Evolutionary conservation across 2,113 vertebrate genomes (phyloP).

Genomic region (Lasiurus cinereus): DNA sequence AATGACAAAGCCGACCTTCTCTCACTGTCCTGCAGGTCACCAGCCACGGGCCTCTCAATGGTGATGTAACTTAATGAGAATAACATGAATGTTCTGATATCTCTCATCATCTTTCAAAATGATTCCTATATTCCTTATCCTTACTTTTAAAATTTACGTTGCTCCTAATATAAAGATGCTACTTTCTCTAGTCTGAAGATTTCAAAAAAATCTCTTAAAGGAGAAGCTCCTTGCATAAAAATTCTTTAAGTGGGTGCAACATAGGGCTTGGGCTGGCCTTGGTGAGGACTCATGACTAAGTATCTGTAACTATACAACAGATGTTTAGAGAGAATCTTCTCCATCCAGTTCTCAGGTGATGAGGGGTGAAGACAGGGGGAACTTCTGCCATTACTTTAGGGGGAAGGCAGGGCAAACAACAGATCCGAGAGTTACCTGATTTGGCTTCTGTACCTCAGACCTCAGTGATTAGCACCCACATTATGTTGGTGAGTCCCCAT

Average conservation of each 20-base stretch:
- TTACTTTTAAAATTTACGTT: constrained; percentile 18
- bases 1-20: constrained; percentile 9
- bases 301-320: background rate
- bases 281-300: background rate
- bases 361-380: background rate
- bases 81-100: background rate
- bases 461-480: background rate
- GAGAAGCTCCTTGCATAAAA: background rate
- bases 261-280: background rate
- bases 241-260: background rate
- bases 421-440: background rate
- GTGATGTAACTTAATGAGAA: background rate
- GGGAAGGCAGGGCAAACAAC: background rate
- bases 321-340: background rate
- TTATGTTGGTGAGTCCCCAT: background rate
- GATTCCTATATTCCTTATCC: background rate
- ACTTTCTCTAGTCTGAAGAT: constrained; percentile 35
- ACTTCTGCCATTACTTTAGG: background rate
- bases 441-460: background rate
- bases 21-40: background rate
- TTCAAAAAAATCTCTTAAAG: background rate
- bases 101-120: constrained; percentile 42
- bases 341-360: background rate
- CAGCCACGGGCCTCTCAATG: background rate
- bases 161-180: constrained; percentile 25